These are phyloP conservation scores for Varanus salvator DNA, from an alignment of 2,113 vertebrate species.

Conservation along the genomic window DNA sequence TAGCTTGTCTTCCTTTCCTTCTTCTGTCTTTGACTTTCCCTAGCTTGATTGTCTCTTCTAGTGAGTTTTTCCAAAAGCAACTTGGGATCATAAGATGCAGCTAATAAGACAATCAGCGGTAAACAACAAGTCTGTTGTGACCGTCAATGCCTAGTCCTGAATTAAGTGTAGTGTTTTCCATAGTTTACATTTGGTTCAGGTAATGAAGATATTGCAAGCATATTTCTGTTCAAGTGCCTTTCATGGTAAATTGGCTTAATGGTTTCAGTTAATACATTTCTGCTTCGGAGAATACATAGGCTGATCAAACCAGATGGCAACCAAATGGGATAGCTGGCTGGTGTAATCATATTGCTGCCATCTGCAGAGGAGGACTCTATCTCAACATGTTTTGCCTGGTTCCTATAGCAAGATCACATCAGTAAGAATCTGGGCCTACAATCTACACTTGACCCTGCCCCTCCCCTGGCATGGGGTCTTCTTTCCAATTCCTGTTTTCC, in stretches of 20 bases:
- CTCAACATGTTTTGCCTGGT: neutral
- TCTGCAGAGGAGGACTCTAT: neutral
- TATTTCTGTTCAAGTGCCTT: neutral
- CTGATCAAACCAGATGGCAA: constrained; percentile 2
- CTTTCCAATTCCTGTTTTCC: neutral
- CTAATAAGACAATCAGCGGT: neutral
- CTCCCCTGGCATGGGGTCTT: neutral
- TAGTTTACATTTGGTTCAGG: constrained; percentile 63
- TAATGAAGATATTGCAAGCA: constrained; percentile 44
- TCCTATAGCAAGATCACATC: neutral
- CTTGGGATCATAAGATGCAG: neutral
- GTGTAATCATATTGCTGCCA: neutral
- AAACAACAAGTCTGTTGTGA: neutral
- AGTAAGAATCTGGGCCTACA: neutral
- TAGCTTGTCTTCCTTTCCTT: too few relatives aligned
- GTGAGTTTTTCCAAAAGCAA: neutral
- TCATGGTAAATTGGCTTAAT: neutral
- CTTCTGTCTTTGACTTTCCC: too few relatives aligned
- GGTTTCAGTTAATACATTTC: neutral
- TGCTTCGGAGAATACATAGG: neutral
- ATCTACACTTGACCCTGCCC: neutral
- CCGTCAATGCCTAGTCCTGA: neutral
- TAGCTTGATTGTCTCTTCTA: too few relatives aligned
- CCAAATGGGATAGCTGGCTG: constrained; percentile 13
- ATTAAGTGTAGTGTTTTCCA: constrained; percentile 52